Evolutionary conservation across 2,888 invertebrate genomes (phyloP).

Genomic region (Chalcis sispes): DNA sequence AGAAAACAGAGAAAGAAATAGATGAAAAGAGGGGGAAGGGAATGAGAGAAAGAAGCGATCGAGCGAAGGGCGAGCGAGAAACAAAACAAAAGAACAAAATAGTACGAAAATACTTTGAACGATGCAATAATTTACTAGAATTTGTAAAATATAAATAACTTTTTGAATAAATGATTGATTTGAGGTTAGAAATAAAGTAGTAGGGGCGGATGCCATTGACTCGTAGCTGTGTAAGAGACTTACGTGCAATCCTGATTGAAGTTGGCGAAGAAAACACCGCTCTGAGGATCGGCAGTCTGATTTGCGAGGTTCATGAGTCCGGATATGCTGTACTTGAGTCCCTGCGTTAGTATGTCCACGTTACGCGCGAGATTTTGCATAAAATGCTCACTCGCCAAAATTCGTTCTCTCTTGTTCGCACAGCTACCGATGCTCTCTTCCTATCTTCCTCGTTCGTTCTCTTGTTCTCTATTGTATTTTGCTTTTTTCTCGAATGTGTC

Average conservation of each 20-base stretch:
- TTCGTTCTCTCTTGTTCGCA: constrained; percentile 30
- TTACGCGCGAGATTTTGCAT: constrained; percentile 76
- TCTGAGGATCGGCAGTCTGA: constrained; percentile 86
- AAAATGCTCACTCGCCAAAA: constrained; percentile 63
- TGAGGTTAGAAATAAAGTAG: not conserved
- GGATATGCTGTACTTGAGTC: constrained; percentile 78
- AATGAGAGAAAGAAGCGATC: not conserved
- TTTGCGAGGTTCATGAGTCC: constrained; percentile 91
- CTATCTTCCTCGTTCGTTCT: not conserved
- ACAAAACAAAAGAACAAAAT: not conserved
- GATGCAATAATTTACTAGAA: not conserved
- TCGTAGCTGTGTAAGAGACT: constrained; percentile 78
- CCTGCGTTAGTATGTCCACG: constrained; percentile 77
- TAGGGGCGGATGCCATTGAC: not conserved
- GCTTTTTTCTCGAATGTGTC: too few species aligned
- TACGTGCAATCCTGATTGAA: constrained; percentile 99
- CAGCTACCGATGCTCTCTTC: not conserved
- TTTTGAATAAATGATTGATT: too few species aligned
- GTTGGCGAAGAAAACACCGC: constrained; percentile 94
- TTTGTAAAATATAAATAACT: not conserved
- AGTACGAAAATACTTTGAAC: not conserved
- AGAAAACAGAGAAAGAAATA: not conserved
- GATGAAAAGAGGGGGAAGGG: not conserved
- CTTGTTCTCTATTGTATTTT: not conserved
- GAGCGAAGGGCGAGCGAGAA: not conserved